Evolutionary conservation across 2,113 vertebrate genomes (phyloP), one percentile per base, ranked within the genome.

Genomic region (Accipiter virgatus): DNA sequence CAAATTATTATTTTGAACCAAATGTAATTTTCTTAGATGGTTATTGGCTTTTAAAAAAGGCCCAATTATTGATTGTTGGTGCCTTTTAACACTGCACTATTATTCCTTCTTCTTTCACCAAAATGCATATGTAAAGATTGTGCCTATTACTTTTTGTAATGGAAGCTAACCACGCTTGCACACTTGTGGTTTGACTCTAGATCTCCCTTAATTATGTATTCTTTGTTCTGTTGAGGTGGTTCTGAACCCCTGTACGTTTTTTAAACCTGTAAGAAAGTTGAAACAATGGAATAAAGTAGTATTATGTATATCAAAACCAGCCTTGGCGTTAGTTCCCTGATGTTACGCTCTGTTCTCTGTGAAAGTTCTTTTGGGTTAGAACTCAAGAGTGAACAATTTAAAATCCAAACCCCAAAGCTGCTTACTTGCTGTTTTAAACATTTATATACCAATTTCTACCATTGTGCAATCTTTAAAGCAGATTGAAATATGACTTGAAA

Each of bases 221-320:
- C 86, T 58, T 89, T 87, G 85, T 96, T 97, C 86, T 97, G 91
- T 81, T 90, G 88, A 97, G 97, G 93, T 98, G 96, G 96, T 98
- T 98, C 92, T 98, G 96, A 98, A 97, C 95, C 96, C 97, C 95
- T 97, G 95, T 98, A 87, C 93, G 2, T 97, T 98, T 98, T 98
- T 97, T 80, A 92, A 98, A 97, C 71, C 56, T 98, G 97, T 98
- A 97, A 97, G 96, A 97, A 97, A 97, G 88, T 32, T 95, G 94
- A 97, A 97, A 88, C 75, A 95, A 96, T 96, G 97, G 87, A 98
- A 98, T 98, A 98, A 98, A 98, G 93, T 71, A 97, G 94, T 95
- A 96, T 95, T 96, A 84, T 97, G 81, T 95, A 52, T 96, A 96
- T 96, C 88, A 97, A 97, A 97, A 91, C 81, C 73, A 97, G 87